Conservation (phyloP, 2,888 invertebrate genomes). For the Leptinotarsa rubiginosa region DNA sequence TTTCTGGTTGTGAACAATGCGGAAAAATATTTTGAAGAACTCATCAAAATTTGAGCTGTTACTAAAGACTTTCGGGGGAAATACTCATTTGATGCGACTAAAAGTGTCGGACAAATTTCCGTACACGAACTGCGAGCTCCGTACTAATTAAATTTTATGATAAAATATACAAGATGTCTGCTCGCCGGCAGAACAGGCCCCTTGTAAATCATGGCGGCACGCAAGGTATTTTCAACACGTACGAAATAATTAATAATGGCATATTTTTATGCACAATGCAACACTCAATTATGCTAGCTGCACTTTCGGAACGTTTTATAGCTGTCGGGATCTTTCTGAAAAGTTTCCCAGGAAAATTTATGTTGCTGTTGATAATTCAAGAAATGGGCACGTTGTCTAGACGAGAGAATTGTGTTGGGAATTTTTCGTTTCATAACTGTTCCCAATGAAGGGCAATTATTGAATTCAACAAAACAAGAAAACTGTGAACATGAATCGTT, state of each 20-base stretch:
- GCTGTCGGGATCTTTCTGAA: slow-evolving; percentile 18
- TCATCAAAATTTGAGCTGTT: no score
- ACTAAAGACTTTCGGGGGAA: no score
- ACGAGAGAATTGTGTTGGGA: slow-evolving; percentile 30
- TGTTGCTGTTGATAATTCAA: slow-evolving; percentile 26
- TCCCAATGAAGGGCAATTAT: background rate
- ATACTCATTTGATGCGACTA: background rate
- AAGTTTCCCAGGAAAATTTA: background rate
- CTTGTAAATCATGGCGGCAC: slow-evolving; percentile 41
- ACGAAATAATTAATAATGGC: slow-evolving; percentile 51
- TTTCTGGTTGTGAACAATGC: no score
- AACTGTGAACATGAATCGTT: background rate
- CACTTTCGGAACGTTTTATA: slow-evolving; percentile 30
- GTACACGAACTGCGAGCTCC: slow-evolving; percentile 26
- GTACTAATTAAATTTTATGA: slow-evolving; percentile 42
- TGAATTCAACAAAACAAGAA: background rate
- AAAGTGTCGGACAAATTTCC: slow-evolving; percentile 36
- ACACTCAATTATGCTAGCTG: slow-evolving; percentile 46
- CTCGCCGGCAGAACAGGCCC: slow-evolving; percentile 24
- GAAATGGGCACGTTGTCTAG: slow-evolving; percentile 28
- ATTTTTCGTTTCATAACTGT: slow-evolving; percentile 2
- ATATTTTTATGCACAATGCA: slow-evolving; percentile 55
- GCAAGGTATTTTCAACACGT: slow-evolving; percentile 47
- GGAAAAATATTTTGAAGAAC: no score
- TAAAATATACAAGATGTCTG: slow-evolving; percentile 43